A percentile compares a stretch with the other conserved stretches of the same genome.
These are phyloP conservation scores for Hemistola chrysoprasaria DNA, from an alignment of 2,888 invertebrate species.

Conservation along the genomic window DNA sequence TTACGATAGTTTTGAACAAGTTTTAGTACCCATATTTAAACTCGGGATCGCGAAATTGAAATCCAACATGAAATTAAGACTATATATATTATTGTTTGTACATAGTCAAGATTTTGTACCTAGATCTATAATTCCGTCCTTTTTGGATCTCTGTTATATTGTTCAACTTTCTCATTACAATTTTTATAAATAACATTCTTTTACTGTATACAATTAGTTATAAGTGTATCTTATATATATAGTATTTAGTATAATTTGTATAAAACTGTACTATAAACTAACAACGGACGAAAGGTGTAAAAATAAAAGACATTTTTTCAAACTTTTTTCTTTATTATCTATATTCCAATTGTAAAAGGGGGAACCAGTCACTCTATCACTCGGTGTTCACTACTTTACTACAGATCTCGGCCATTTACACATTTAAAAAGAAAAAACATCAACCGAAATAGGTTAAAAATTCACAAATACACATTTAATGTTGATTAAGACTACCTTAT, in stretches of 20 bases:
- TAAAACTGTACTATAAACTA: constrained; percentile 56
- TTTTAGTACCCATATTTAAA: no score
- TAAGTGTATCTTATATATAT: constrained; percentile 38
- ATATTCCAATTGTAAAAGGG: constrained; percentile 80
- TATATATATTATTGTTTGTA: no score
- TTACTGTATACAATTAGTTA: constrained; percentile 29
- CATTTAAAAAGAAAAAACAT: constrained; percentile 77
- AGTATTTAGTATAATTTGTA: constrained; percentile 53
- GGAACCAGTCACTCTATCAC: constrained; percentile 77
- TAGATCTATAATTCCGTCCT: no score
- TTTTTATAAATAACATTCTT: constrained; percentile 19
- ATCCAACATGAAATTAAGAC: no score
- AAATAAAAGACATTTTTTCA: constrained; percentile 64
- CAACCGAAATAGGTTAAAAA: constrained; percentile 77
- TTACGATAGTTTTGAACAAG: no score
- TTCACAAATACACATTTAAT: constrained; percentile 82
- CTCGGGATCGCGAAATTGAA: no score
- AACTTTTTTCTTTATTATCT: constrained; percentile 78
- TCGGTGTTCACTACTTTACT: constrained; percentile 73
- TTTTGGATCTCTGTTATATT: not conserved
- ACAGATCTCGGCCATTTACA: constrained; percentile 78
- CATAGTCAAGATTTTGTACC: no score
- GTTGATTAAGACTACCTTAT: constrained; percentile 75
- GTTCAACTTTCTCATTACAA: constrained; percentile 13
- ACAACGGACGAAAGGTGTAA: constrained; percentile 31